phyloP scores from a whole-genome alignment of 2,113 vertebrate genomes.

The Equus przewalskii region DNA sequence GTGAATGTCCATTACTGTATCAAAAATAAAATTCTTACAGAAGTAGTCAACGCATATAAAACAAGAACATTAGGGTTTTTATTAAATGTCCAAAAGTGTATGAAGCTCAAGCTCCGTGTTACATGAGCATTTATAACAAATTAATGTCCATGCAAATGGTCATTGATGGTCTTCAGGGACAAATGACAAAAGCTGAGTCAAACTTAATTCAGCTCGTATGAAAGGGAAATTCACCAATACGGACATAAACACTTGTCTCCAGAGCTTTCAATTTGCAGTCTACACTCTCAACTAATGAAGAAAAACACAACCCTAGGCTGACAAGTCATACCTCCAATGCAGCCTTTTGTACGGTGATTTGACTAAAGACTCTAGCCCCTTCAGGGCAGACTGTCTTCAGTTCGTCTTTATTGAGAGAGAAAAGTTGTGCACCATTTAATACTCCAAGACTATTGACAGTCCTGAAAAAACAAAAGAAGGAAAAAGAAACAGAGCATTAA shows the following conservation, averaged over 20 bases:
- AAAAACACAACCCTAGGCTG: neutral
- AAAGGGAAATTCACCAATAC: neutral
- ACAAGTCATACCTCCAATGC: constrained; percentile 92
- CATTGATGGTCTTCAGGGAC: neutral
- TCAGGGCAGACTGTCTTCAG: constrained; percentile 96
- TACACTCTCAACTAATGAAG: neutral
- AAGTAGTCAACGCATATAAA: neutral
- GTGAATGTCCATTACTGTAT: neutral
- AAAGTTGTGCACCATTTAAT: constrained; percentile 96
- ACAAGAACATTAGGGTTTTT: neutral
- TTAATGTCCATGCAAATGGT: constrained; percentile 1
- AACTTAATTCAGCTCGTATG: constrained; percentile 6
- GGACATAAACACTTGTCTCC: neutral
- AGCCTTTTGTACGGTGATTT: constrained; percentile 97
- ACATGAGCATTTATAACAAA: neutral
- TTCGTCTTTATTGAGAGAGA: constrained; percentile 98
- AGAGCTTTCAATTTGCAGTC: neutral
- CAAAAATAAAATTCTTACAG: constrained; percentile 32
- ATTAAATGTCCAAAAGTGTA: neutral
- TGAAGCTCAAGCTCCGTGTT: neutral
- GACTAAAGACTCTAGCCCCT: constrained; percentile 95
- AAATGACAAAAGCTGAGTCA: neutral
- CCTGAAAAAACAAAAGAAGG: constrained; percentile 81
- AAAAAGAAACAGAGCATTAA: neutral
- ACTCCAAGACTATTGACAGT: constrained; percentile 97